Percentiles rank a stretch among this genome's conserved stretches.
Evolutionary conservation across 2,113 vertebrate genomes (phyloP).

Genomic region (Dasyurus viverrinus): DNA sequence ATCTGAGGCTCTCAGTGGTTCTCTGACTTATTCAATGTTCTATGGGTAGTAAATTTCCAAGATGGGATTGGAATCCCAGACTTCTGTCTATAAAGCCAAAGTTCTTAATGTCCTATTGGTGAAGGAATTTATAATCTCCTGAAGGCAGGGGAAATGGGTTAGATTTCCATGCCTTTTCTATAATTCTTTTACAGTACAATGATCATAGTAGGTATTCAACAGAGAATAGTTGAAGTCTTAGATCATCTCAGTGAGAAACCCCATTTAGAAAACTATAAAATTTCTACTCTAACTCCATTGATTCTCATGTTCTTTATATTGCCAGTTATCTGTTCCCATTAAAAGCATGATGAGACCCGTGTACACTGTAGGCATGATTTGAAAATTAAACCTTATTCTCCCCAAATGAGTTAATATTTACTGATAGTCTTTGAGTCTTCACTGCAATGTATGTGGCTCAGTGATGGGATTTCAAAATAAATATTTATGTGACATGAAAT

Average conservation of each 20-base stretch:
- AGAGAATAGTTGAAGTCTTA: background rate
- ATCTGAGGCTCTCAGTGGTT: background rate
- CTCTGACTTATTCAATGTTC: background rate
- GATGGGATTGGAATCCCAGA: background rate
- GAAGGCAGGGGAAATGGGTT: background rate
- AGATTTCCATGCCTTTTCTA: background rate
- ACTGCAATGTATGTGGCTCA: background rate
- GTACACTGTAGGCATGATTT: background rate
- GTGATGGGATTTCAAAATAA: background rate
- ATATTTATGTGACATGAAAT: background rate
- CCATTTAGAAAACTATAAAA: background rate
- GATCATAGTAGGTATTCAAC: background rate
- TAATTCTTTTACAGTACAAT: background rate
- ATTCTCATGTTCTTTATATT: background rate
- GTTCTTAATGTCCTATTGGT: background rate
- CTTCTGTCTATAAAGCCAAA: background rate
- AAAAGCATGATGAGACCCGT: background rate
- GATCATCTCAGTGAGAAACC: background rate
- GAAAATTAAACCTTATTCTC: background rate
- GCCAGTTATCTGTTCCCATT: background rate
- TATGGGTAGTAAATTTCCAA: background rate
- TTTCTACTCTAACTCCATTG: background rate
- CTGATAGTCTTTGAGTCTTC: background rate
- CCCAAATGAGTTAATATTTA: background rate
- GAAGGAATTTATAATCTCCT: background rate